Evolutionary conservation across 2,113 vertebrate species (phyloP), one percentile per base, ranked within the genome.

Genomic region (Brachypodius melanocephalos): DNA sequence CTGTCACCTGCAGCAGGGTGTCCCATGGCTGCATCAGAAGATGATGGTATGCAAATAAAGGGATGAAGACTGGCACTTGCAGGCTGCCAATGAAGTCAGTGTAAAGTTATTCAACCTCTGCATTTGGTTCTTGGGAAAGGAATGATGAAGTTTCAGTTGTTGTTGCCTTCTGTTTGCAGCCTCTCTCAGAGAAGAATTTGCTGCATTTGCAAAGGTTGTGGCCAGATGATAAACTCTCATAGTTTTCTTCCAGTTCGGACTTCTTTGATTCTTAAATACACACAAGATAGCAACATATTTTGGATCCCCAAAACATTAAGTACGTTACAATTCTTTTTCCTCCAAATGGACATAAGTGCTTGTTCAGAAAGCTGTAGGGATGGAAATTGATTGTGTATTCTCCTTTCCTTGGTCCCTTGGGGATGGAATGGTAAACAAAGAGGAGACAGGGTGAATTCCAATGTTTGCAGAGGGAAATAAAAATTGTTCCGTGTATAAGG

Each of bases 31-130:
- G 16, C 6, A 17, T n/a, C 61, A 81, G 48, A 43, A 48, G 24
- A 12, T 12, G 12, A 10, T 46, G 29, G 6, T 21, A 43, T 59
- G 25, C 16, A 87, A 75, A 63, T 16, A 79, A 61, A 74, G 12
- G 28, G 7, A 26, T 32, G 36, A 55, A 42, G 36, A 19, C 7
- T 40, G 19, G 46, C 0, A 0, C 14, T 25, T 79, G 22, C 9
- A 54, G 11, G 17, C 4, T 36, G 8, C 10, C 52, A 52, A 22
- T 62, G 61, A 63, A 79, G 6, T 42, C 52, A 52, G 4, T 8
- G 12, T 45, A 61, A 78, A 82, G 31, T 68, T 57, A 57, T 18
- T 12, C 48, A 61, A 14, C 5, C 5, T 42, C 54, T 29, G 8
- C 40, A 82, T 38, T 83, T 79, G 75, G 31, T 38, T 75, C 14